Evolutionary conservation across 64 coral and sea anemone species (phyloP), one percentile per base, ranked within the genome.

Genomic region (Actinia tenebrosa): DNA sequence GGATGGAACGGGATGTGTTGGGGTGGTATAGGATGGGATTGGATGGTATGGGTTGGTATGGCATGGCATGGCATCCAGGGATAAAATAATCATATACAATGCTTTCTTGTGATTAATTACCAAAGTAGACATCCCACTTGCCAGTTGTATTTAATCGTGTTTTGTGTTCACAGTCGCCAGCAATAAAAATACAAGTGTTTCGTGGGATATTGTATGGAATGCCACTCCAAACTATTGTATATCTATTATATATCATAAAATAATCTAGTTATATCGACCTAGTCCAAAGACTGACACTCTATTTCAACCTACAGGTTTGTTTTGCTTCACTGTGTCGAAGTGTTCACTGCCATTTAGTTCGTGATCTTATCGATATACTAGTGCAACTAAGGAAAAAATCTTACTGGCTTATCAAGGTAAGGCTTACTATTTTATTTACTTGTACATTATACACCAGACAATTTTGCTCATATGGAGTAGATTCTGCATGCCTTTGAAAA

Each of bases 341-440:
- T 87, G 89, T 85, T 44, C 86, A 89, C 22, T 87, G 77, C 77
- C 89, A 68, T 75, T 69, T 89, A 18, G 83, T 87, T 88, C 53
- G 87, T n/a, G 94, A 96, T 44, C 86, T 96, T 7, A 27, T 96
- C 27, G 56, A 89, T 27, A 54, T 64, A 53, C 80, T 96, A 16
- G 71, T 88, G 16, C 63, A 75, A 5, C 43, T 96, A 20, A 93
- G 80, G 61, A 90, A 87, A 14, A 98, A 91, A 66, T 89, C 93
- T 15, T 99, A 95, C 47, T 99, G 97, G 93, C 83, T 99, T 79
- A 93, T 95, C 30, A 94, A 98, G 95, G 95, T 98, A 83, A 52
- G 18, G 14, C 3, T 66, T 7, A 4, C 22, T 9, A 37, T 37
- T 37, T 37, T 37, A 37, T 37, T 37, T 37, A 66, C 63, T 5